Conservation (phyloP, 2,113 vertebrate species). For the Bucco capensis region DNA sequence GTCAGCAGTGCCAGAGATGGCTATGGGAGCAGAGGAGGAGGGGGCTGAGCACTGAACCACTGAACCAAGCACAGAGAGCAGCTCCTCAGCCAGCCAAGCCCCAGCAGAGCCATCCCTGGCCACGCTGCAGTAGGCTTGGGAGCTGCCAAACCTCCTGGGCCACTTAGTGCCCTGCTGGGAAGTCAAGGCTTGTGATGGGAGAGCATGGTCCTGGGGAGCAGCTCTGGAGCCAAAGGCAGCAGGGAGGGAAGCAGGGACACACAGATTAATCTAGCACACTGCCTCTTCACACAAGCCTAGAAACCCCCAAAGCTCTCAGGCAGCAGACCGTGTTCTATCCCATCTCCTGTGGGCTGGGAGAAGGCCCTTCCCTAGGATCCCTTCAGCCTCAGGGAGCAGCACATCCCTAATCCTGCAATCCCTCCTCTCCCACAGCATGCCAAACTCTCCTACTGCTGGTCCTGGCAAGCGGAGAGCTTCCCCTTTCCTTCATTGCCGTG, state of each 20-base stretch:
- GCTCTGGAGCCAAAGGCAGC: neutral
- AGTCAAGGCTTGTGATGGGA: neutral
- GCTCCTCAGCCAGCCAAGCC: neutral
- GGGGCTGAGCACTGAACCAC: neutral
- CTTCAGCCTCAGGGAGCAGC: neutral
- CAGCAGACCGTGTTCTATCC: neutral
- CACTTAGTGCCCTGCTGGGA: neutral
- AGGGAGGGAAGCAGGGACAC: neutral
- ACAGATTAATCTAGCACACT: neutral
- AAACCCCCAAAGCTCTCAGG: neutral
- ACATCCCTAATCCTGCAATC: neutral
- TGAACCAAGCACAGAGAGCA: neutral
- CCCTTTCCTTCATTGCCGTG: conserved; percentile 4
- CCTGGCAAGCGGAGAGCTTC: neutral
- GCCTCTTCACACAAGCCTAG: neutral
- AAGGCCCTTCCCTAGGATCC: neutral
- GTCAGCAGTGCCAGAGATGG: fast-evolving
- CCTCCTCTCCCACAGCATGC: neutral
- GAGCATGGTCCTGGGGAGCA: neutral
- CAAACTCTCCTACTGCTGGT: neutral
- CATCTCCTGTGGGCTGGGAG: fast-evolving
- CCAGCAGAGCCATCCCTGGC: neutral
- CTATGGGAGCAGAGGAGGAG: neutral
- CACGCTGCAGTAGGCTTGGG: fast-evolving
- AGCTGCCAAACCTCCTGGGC: neutral